A percentile compares a stretch with the other conserved stretches of the same genome.
These are phyloP conservation scores for Diarsia mendica DNA, from an alignment of 2,888 invertebrate genomes.

Conservation along the genomic window DNA sequence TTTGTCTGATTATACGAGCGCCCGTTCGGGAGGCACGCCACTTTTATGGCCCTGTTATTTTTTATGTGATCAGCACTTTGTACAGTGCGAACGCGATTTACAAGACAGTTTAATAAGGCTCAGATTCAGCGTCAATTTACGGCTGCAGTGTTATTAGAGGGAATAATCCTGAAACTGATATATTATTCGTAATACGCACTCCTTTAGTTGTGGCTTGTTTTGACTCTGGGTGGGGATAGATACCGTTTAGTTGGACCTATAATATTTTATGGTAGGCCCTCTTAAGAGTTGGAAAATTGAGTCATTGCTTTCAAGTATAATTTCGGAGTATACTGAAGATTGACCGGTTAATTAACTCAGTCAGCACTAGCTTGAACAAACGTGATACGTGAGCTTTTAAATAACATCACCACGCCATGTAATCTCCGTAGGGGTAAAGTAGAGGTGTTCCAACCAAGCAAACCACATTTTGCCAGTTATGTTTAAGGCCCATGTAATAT, in stretches of 20 bases:
- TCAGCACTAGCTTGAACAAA: no score
- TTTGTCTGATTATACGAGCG: conserved; percentile 70
- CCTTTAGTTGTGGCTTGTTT: conserved; percentile 23
- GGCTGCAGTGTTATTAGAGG: conserved; percentile 55
- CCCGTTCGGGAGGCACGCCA: conserved; percentile 68
- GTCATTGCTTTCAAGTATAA: not conserved
- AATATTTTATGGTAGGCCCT: conserved; percentile 12
- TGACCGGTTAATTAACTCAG: not conserved
- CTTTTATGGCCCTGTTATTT: conserved; percentile 83
- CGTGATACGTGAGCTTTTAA: no score
- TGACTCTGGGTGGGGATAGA: conserved; percentile 9
- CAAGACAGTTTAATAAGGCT: conserved; percentile 74
- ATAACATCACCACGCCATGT: no score
- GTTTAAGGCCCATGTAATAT: no score
- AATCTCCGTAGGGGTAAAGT: no score
- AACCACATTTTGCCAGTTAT: no score
- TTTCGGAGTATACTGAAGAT: not conserved
- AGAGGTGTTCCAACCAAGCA: no score
- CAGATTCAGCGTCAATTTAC: conserved; percentile 69
- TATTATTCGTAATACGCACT: conserved; percentile 61
- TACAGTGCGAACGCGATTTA: conserved; percentile 73
- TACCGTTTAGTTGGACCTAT: conserved; percentile 9
- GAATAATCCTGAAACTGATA: conserved; percentile 60
- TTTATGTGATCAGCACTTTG: conserved; percentile 82
- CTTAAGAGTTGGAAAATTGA: not conserved